Conservation (phyloP, 2,113 vertebrate genomes). For the Cheilinus undulatus region DNA sequence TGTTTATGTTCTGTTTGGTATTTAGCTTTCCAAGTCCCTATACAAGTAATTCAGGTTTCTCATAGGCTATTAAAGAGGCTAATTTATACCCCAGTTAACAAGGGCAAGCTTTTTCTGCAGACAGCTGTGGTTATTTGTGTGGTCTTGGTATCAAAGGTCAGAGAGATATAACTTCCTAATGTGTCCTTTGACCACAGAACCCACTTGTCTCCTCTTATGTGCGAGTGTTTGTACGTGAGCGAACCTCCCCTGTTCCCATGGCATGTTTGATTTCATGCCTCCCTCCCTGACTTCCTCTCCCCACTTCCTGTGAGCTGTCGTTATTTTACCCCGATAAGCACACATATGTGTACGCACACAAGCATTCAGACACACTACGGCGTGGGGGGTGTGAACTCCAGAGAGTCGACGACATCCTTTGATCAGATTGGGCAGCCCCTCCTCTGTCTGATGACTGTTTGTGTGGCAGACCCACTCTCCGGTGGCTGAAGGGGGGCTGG, state of each 20-base stretch:
- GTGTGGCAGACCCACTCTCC: constrained; percentile 61
- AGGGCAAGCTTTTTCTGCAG: constrained; percentile 54
- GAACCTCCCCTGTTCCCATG: constrained; percentile 67
- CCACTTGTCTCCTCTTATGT: constrained; percentile 63
- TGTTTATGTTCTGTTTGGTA: constrained; percentile 71
- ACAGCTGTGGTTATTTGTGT: constrained; percentile 75
- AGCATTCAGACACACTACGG: constrained; percentile 17
- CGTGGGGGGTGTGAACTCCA: constrained; percentile 72
- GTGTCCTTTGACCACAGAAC: constrained; percentile 77
- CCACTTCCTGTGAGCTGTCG: constrained; percentile 77
- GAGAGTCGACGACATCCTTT: constrained; percentile 71
- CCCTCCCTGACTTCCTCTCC: constrained; percentile 66
- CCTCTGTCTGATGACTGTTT: constrained; percentile 73
- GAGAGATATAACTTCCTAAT: constrained; percentile 78
- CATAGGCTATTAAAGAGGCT: constrained; percentile 44
- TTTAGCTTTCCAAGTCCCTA: constrained; percentile 54
- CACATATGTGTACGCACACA: constrained; percentile 55
- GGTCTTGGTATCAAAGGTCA: constrained; percentile 71
- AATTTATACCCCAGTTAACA: constrained; percentile 70
- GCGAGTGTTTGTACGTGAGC: constrained; percentile 33
- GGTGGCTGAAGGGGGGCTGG: constrained; percentile 10
- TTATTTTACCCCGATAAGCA: constrained; percentile 76
- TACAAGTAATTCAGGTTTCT: constrained; percentile 60
- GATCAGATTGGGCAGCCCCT: constrained; percentile 67
- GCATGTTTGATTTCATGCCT: constrained; percentile 71